These are phyloP conservation scores for Chaetodon trifasciatus DNA, from an alignment of 2,797 vertebrate genomes.

Conservation along the genomic window DNA sequence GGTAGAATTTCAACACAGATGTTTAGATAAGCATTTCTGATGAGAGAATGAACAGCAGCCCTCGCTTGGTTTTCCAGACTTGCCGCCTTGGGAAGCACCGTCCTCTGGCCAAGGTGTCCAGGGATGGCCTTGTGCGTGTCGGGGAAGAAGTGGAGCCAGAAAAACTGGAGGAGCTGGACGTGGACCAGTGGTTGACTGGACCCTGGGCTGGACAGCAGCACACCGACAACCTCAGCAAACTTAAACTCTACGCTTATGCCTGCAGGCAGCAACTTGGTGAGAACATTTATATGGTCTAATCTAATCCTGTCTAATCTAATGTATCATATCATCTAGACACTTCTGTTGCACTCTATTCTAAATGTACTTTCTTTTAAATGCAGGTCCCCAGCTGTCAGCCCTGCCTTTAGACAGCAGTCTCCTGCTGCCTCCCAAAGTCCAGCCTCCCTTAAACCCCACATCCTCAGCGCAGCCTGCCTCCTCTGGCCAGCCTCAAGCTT, in stretches of 20 bases:
- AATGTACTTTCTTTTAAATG: not conserved
- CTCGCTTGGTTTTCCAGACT: slow-evolving; percentile 82
- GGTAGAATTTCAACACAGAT: not conserved
- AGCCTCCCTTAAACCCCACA: slow-evolving; percentile 69
- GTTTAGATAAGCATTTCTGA: not conserved
- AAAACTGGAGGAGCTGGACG: slow-evolving; percentile 87
- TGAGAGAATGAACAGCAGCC: not conserved
- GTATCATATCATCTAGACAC: not conserved
- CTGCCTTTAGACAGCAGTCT: slow-evolving; percentile 93
- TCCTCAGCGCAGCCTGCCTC: slow-evolving; percentile 71
- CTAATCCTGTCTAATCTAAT: not conserved
- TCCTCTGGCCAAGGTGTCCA: slow-evolving; percentile 94
- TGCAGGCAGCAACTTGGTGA: slow-evolving; percentile 95
- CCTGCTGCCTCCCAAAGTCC: slow-evolving; percentile 91
- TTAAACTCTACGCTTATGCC: slow-evolving; percentile 94
- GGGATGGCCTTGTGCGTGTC: slow-evolving; percentile 93
- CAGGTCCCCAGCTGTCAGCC: slow-evolving; percentile 93
- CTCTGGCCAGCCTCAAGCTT: slow-evolving; percentile 74
- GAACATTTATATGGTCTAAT: slow-evolving; percentile 14
- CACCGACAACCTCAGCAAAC: slow-evolving; percentile 94
- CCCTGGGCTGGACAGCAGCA: slow-evolving; percentile 93
- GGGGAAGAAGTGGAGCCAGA: slow-evolving; percentile 88
- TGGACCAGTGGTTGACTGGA: slow-evolving; percentile 92
- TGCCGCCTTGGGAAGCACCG: slow-evolving; percentile 98
- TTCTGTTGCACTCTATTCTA: not conserved